Evolutionary conservation across 2,888 invertebrate genomes (phyloP), one percentile per base, ranked within the genome.

Genomic region (Lithophane socia): DNA sequence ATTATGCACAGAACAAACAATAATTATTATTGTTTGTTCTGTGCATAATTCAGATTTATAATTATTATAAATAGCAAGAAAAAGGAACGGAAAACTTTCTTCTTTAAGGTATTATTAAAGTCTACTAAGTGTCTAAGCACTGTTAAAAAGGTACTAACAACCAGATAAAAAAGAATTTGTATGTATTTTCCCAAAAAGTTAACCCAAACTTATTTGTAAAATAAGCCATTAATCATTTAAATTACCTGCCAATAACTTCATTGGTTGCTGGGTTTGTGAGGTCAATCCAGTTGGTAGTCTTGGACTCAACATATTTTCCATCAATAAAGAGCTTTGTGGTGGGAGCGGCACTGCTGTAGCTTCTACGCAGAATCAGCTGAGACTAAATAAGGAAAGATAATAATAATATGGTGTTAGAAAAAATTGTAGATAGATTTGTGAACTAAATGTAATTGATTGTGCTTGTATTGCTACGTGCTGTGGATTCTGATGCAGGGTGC

Each of bases 251-350:
- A 77, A 98, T 97, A 52, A 98, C 94, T 95, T 99, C 97, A 97
- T 99, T 99, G 66, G 99, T 99, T 8, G 99, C 99, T 65, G 99
- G 99, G 95, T 99, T 98, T 86, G 98, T 98, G 16, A 99, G 97
- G 90, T 99, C 99, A 90, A 99, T 98, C 98, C 99, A 99, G 90
- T 99, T 98, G 42, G 96, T 98, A 0, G 99, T 97, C 94, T 99
- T 98, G 0, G 99, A 99, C 83, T 99, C 99, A 42, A 98, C 97
- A 95, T 98, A 98, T 94, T 99, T 98, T 75, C 99, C 99, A 97
- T 99, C 98, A 88, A 99, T 99, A 95, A 98, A 99, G 80, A 99
- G 97, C 95, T 99, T 99, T 42, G 99, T 99, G 10, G 98, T 98
- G 1, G 98, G 97, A 7, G 97, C 97, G 52, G 97, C 93, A 81